Conservation (phyloP, 1,140 invertebrate species). For the Drosophila rhopaloa region DNA sequence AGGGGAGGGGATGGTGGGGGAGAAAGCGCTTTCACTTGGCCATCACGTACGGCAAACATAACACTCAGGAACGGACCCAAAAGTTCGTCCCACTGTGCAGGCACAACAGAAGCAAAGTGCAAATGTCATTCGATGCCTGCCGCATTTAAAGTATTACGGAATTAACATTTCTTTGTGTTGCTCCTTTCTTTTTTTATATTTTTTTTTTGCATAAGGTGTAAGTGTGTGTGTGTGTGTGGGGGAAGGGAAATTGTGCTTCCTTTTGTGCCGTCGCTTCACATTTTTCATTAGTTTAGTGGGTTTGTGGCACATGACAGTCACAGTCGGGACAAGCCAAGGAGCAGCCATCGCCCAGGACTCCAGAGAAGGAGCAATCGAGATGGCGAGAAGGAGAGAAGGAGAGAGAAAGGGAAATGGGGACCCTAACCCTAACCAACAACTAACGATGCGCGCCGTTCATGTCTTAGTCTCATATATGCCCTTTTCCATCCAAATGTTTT, state of each 20-base stretch:
- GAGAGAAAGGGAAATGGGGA: background rate
- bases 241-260: slow-evolving; percentile 78
- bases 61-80: slow-evolving; percentile 1
- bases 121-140: slow-evolving; percentile 82
- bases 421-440: slow-evolving; percentile 16
- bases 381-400: slow-evolving; percentile 4
- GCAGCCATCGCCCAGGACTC: slow-evolving; percentile 49
- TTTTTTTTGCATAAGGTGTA: slow-evolving; percentile 10
- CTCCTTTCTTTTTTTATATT: slow-evolving; percentile 6
- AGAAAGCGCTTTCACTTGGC: slow-evolving; percentile 67
- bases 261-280: slow-evolving; percentile 82
- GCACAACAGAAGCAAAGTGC: slow-evolving; percentile 77
- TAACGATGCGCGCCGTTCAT: slow-evolving; percentile 48
- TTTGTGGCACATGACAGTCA: slow-evolving; percentile 83
- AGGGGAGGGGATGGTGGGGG: background rate
- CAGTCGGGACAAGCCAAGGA: slow-evolving; percentile 66
- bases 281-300: slow-evolving; percentile 83
- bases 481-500: background rate
- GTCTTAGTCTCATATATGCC: slow-evolving; percentile 30
- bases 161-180: slow-evolving; percentile 82
- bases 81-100: slow-evolving; percentile 66
- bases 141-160: slow-evolving; percentile 83
- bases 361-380: slow-evolving; percentile 26
- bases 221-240: slow-evolving; percentile 41
- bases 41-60: slow-evolving; percentile 62